Percentiles rank a stretch among this genome's conserved stretches.
These are phyloP conservation scores for Rousettus madagascariensis DNA, from an alignment of 2,797 vertebrate species.

Conservation along the genomic window DNA sequence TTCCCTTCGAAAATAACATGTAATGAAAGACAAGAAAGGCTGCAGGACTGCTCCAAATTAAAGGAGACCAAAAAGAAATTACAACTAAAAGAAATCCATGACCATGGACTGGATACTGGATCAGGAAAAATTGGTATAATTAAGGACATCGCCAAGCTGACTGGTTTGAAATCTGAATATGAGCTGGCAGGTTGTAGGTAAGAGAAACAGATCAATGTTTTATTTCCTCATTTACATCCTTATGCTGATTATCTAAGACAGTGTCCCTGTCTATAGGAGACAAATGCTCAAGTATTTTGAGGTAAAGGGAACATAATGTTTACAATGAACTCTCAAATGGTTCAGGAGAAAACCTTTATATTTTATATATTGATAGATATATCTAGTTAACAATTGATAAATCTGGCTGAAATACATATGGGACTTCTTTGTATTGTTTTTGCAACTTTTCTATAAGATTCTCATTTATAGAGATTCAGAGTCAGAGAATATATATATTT, in stretches of 20 bases:
- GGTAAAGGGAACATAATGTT: neutral
- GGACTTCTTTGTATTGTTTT: neutral
- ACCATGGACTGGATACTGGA: neutral
- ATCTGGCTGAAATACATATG: neutral
- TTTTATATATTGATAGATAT: neutral
- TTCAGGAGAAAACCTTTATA: neutral
- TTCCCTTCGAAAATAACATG: conserved; percentile 8
- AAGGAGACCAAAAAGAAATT: conserved; percentile 21
- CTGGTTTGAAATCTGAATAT: neutral
- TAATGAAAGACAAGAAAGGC: neutral
- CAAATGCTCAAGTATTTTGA: neutral
- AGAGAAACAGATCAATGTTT: neutral
- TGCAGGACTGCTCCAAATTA: neutral
- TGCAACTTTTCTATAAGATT: too few relatives aligned
- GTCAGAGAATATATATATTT: neutral
- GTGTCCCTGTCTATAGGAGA: neutral
- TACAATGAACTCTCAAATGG: neutral
- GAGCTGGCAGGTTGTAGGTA: neutral
- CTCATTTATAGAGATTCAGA: neutral
- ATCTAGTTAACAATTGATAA: neutral
- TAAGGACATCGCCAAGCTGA: neutral
- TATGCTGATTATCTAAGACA: neutral
- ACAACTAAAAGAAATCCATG: neutral
- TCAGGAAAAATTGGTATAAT: neutral
- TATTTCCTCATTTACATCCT: neutral